Percentiles rank a stretch among this genome's conserved stretches.
Evolutionary conservation across 1,140 invertebrate species (phyloP).

Genomic region (Drosophila virilis): DNA sequence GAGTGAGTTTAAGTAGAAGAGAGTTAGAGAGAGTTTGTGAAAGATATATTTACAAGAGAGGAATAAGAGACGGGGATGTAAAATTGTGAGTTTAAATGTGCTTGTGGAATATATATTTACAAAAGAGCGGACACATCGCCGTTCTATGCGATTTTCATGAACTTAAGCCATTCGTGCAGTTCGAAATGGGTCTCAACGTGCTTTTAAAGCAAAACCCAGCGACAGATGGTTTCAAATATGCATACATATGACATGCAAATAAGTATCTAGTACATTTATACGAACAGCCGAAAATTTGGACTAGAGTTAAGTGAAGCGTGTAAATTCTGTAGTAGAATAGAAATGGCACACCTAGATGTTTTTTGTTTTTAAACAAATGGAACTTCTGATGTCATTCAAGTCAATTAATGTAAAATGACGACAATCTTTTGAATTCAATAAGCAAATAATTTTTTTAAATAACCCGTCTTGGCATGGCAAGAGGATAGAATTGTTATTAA

Average conservation of each 20-base stretch:
- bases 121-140: too few species aligned
- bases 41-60: background rate
- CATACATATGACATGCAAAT: conserved; percentile 1
- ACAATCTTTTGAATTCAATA: background rate
- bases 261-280: background rate
- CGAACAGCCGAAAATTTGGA: conserved; percentile 30
- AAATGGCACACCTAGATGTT: conserved; percentile 22
- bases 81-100: too few species aligned
- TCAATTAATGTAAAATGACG: conserved; percentile 3
- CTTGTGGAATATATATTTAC: background rate
- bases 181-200: background rate
- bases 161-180: too few species aligned
- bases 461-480: background rate
- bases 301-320: conserved; percentile 40
- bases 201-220: conserved; percentile 3
- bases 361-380: conserved; percentile 14
- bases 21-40: too few species aligned
- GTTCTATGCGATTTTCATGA: too few species aligned
- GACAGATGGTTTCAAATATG: conserved; percentile 7
- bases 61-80: too few species aligned
- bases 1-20: too few species aligned
- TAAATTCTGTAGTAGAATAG: conserved; percentile 23
- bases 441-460: background rate
- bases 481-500: background rate
- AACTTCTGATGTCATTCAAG: conserved; percentile 27